Base-by-base conservation (phyloP, 2,797 vertebrate species). In the Dromococcyx pavoninus region DNA sequence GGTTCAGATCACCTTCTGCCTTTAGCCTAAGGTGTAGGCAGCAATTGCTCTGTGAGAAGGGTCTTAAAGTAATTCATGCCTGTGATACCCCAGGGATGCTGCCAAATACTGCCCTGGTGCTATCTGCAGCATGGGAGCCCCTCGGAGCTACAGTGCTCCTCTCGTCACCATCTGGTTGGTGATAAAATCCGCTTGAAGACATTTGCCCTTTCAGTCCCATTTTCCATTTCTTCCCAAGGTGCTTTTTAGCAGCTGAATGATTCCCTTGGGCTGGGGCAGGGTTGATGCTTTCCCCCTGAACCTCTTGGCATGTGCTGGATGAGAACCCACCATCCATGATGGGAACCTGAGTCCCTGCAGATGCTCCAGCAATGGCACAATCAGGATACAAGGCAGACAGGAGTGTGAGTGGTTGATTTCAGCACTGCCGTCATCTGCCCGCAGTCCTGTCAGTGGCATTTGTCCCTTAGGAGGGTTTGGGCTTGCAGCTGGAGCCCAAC, bases 321-420 rank as follows among this genome's bases (percentile, higher is more conserved):
- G 61, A 62, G 84, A 95, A 92, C 32, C 27, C 41, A 5, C 37
- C 46, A 13, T 80, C 77, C 85, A 81, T 11, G 25, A 1, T 0
- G 58, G 81, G 67, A 74, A 65, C 37, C 39, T 0, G 0, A 16
- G 27, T 69, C 78, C 72, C 60, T 46, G 64, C 25, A 21, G 67
- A 57, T 58, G 18, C 28, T 18, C 56, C 21, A 3, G 66, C 44
- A 32, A 1, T 6, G 39, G 57, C 23, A 17, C 23, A 64, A 10
- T 2, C 0, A 0, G 37, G 23, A 11, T 1, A 2, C 16, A 7
- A 72, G 62, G 37, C 25, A 46, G 60, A 71, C 64, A 46, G 67
- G 66, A 87, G 18, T 0, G 1, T 10, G 71, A 17, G 25, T 0
- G 3, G 17, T 13, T 28, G 75, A 66, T 79, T 70, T 62, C 6